Percentiles rank a stretch among this genome's conserved stretches.
Evolutionary conservation across 2,888 invertebrate species (phyloP).

Genomic region (Uloborus plumipes): DNA sequence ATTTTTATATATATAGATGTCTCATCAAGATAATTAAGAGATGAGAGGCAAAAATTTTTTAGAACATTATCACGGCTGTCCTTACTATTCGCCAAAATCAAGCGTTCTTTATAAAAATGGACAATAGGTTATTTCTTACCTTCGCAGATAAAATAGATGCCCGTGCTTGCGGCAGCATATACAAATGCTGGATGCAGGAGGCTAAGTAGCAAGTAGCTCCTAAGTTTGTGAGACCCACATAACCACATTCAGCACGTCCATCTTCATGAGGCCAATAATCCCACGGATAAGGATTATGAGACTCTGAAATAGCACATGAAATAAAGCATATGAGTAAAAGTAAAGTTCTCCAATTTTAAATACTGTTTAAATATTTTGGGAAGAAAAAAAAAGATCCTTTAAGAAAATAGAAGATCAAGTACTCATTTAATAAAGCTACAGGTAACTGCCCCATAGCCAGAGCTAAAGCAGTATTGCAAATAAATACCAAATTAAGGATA

Average conservation of each 20-base stretch:
- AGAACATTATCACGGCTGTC: too few relatives aligned
- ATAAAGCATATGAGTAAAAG: background rate
- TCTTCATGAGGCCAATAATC: conserved; percentile 98
- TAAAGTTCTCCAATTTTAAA: background rate
- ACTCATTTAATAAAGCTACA: too few relatives aligned
- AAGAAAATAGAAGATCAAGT: background rate
- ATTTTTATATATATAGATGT: too few relatives aligned
- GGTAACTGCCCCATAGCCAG: too few relatives aligned
- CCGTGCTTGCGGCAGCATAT: conserved; percentile 96
- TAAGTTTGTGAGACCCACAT: conserved; percentile 92
- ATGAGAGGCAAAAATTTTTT: too few relatives aligned
- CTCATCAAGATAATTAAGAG: too few relatives aligned
- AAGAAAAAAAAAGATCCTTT: too few relatives aligned
- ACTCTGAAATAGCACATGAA: conserved; percentile 68
- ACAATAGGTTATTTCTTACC: conserved; percentile 64
- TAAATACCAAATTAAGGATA: too few relatives aligned
- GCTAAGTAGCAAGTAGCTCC: conserved; percentile 99
- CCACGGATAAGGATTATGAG: conserved; percentile 91
- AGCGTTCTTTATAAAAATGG: too few relatives aligned
- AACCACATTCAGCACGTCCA: conserved; percentile 92
- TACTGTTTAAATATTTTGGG: background rate
- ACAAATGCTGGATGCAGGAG: conserved; percentile 95
- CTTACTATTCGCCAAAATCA: too few relatives aligned
- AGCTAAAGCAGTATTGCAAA: too few relatives aligned
- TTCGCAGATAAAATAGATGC: conserved; percentile 86